phyloP scores from a whole-genome alignment of 2,797 vertebrate species.

The Knipowitschia caucasica region DNA sequence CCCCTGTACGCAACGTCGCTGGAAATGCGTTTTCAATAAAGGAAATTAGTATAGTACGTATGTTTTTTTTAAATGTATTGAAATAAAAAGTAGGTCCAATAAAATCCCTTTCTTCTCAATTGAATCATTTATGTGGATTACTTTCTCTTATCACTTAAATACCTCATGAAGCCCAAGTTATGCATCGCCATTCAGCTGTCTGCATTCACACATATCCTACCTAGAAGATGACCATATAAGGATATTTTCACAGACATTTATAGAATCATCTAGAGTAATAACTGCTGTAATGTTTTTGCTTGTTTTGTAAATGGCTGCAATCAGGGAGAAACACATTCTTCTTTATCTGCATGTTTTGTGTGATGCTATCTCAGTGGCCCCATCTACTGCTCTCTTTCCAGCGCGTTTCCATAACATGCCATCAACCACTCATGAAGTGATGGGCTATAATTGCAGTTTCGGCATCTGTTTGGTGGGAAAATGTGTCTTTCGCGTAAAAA shows the following conservation, averaged over 20 bases:
- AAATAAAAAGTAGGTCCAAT: too few species aligned
- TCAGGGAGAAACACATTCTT: constrained; percentile 9
- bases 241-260: neutral
- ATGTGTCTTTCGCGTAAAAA: constrained; percentile 31
- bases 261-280: neutral
- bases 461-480: constrained; percentile 26
- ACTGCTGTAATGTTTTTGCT: constrained; percentile 1
- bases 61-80: too few species aligned
- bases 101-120: too few species aligned
- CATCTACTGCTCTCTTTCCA: constrained; percentile 50
- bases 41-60: too few species aligned
- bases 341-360: neutral
- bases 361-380: constrained; percentile 26
- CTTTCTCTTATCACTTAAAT: constrained; percentile 1
- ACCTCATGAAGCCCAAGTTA: neutral
- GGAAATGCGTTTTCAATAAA: too few species aligned
- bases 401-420: neutral
- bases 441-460: constrained; percentile 10
- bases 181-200: too few species aligned
- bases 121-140: too few species aligned
- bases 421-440: neutral
- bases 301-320: constrained; percentile 13
- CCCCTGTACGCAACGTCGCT: too few species aligned
- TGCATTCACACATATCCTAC: neutral
- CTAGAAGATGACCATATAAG: neutral